Base-by-base conservation (phyloP, 2,888 invertebrate species). In the Schrankia costaestrigalis region DNA sequence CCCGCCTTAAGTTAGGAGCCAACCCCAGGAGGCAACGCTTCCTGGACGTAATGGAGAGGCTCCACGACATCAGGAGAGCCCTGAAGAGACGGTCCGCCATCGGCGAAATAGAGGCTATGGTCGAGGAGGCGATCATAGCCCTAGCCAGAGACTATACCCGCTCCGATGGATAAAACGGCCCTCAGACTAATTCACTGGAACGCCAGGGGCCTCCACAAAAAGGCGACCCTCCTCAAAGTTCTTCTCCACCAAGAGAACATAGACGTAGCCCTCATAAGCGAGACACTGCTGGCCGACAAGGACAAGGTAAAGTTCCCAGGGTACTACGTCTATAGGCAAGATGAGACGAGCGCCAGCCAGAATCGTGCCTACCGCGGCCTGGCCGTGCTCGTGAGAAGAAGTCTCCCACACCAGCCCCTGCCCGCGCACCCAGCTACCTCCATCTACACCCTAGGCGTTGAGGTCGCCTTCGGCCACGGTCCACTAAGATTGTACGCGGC, bases 401-500 rank as follows among this genome's bases (percentile, higher is more conserved):
- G 10, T 26, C 3, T 32, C 11, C 13, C 26, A 2, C 26, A 32
- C 13, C 26, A 32, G n/a, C 21, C 14, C 2, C 8, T 32, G 7
- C 26, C 19, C 1, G 6, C 5, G 1, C 3, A 2, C 8, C 2
- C 3, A 6, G 4, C 7, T 11, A 25, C 1, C 10, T 8, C 11
- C 11, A 11, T 31, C 7, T 24, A 31, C 18, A 14, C 18, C n/a
- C 25, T 31, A 2, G 31, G 31, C 2, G 31, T 31, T 1, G 11
- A 13, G 7, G 4, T 31, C 8, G n/a, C 6, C n/a, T 5, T 10
- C 9, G 31, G 7, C 18, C 9, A 5, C 14, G 7, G 17, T 3
- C 5, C 12, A 4, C 7, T 15, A 3, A 11, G 8, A 2, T 7
- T 31, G 2, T 24, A 22, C 17, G 31, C 31, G 1, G 24, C 24